phyloP scores from a whole-genome alignment of 2,113 vertebrate genomes.

The Gymnorhina tibicen region DNA sequence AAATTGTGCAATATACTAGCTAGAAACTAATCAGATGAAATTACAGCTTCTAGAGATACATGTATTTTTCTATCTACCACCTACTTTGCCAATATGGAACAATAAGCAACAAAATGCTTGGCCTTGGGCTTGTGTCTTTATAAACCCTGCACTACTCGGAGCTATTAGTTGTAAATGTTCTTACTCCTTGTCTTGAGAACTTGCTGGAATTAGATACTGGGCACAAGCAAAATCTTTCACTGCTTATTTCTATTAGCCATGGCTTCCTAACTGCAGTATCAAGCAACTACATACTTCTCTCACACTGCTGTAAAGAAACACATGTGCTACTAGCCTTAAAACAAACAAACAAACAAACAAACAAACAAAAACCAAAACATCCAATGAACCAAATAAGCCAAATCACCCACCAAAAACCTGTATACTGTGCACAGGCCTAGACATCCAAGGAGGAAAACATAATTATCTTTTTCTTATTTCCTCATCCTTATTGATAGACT shows the following conservation, averaged over 20 bases:
- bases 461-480: background rate
- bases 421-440: background rate
- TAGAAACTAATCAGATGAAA: background rate
- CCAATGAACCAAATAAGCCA: background rate
- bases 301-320: background rate
- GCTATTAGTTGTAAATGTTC: background rate
- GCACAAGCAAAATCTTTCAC: background rate
- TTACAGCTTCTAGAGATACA: background rate
- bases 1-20: background rate
- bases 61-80: background rate
- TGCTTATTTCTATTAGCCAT: background rate
- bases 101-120: background rate
- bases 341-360: background rate
- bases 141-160: background rate
- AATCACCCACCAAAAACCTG: background rate
- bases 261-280: background rate
- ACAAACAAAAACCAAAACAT: background rate
- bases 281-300: background rate
- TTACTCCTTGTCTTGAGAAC: background rate
- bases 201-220: background rate
- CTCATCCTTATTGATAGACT: background rate
- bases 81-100: background rate
- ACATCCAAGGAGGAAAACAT: background rate
- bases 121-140: background rate
- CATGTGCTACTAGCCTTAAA: background rate